Evolutionary conservation across 2,797 vertebrate genomes (phyloP).

Genomic region (Micrastur ruficollis): DNA sequence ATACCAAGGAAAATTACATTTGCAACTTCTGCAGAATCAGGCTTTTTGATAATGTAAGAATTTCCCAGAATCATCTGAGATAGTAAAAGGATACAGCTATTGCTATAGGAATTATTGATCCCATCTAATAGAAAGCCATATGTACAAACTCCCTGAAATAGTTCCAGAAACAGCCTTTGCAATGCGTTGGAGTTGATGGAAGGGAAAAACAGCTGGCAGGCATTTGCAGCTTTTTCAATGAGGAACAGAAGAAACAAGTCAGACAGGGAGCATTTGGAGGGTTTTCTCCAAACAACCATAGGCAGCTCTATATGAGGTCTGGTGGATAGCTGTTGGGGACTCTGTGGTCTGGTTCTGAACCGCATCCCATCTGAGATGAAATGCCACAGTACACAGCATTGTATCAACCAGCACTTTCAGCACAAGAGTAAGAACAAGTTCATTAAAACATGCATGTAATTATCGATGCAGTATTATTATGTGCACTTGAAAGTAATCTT

Average conservation of each 20-base stretch:
- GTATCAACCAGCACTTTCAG: not conserved
- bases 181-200: not conserved
- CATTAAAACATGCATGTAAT: not conserved
- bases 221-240: not conserved
- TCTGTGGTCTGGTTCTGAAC: not conserved
- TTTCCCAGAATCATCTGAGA: not conserved
- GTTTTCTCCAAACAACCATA: not conserved
- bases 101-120: not conserved
- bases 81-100: not conserved
- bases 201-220: not conserved
- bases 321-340: not conserved
- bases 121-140: not conserved
- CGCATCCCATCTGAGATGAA: accelerated
- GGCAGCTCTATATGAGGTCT: not conserved
- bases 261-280: not conserved
- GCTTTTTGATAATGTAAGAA: not conserved
- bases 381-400: not conserved
- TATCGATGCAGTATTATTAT: not conserved
- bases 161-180: not conserved
- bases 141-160: not conserved
- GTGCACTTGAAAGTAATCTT: not conserved
- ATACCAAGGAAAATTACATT: not conserved
- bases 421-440: not conserved
- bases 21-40: not conserved
- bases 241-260: not conserved